A percentile compares a stretch with the other conserved stretches of the same genome.
phyloP scores from a whole-genome alignment of 2,797 vertebrate species.

The Dendrocincla tyrannina region DNA sequence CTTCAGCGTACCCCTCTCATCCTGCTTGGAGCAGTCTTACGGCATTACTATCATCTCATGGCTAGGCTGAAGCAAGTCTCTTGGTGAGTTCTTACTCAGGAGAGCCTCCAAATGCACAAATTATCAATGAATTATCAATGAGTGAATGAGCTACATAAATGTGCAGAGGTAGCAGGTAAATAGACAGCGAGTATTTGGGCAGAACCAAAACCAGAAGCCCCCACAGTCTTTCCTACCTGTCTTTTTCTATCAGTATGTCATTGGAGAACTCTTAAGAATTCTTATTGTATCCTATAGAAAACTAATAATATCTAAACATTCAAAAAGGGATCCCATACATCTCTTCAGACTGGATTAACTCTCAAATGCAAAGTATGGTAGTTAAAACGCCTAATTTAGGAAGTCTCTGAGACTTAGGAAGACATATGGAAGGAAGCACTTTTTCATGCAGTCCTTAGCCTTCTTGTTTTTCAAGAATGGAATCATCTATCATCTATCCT shows the following conservation, averaged over 20 bases:
- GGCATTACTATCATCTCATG: neutral
- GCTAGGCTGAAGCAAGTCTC: neutral
- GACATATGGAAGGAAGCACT: neutral
- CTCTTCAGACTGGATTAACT: neutral
- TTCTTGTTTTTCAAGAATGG: neutral
- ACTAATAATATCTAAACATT: neutral
- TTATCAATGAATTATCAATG: neutral
- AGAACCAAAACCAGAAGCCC: neutral
- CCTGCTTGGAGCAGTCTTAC: neutral
- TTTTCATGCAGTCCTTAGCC: rapidly evolving
- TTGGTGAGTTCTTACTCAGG: neutral
- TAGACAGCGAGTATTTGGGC: neutral
- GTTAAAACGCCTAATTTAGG: neutral
- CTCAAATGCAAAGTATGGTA: neutral
- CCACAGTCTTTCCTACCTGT: neutral
- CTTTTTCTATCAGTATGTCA: neutral
- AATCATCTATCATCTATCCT: neutral
- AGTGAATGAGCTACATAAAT: neutral
- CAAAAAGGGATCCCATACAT: neutral
- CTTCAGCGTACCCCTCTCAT: neutral
- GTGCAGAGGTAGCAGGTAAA: neutral
- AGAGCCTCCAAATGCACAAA: neutral
- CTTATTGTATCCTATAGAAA: neutral
- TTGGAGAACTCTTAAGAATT: neutral
- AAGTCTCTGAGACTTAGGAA: neutral